phyloP scores from a whole-genome alignment of 23 tunicate genomes.

The Aplidium turbinatum region DNA sequence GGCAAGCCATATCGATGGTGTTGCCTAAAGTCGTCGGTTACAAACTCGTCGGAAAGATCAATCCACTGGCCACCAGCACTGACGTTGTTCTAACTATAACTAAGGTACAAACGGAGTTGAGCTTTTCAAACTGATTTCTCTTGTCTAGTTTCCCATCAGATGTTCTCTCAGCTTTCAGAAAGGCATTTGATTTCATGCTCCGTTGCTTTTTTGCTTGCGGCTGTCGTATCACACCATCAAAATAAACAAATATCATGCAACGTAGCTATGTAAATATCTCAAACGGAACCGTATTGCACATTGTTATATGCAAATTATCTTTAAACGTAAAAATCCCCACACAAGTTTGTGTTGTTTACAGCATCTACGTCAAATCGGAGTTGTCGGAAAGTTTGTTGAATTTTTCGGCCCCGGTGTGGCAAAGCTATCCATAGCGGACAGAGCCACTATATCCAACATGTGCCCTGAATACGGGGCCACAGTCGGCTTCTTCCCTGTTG shows the following conservation, averaged over 20 bases:
- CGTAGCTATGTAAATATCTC: too few species aligned
- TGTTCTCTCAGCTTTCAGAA: too few species aligned
- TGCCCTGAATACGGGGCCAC: conserved; percentile 99
- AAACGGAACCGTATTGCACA: too few species aligned
- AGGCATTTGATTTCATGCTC: too few species aligned
- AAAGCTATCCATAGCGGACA: conserved; percentile 87
- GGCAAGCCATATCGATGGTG: conserved; percentile 97
- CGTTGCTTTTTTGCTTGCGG: too few species aligned
- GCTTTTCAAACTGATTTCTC: neutral
- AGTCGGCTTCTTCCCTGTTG: conserved; percentile 98
- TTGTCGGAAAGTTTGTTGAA: conserved; percentile 99
- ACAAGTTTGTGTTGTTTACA: conserved; percentile 9
- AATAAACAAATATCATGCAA: too few species aligned
- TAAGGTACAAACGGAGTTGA: conserved; percentile 74
- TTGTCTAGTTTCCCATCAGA: too few species aligned
- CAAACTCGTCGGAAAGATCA: conserved; percentile 80
- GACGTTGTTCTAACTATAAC: conserved; percentile 97
- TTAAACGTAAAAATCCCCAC: too few species aligned
- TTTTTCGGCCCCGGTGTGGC: conserved; percentile 98
- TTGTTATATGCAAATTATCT: too few species aligned
- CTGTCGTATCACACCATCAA: too few species aligned
- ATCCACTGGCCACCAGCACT: conserved; percentile 93
- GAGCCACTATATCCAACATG: conserved; percentile 98
- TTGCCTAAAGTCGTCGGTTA: conserved; percentile 97
- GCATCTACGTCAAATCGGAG: conserved; percentile 90